Conservation (phyloP, 2,113 vertebrate genomes). For the Thryonomys swinderianus region DNA sequence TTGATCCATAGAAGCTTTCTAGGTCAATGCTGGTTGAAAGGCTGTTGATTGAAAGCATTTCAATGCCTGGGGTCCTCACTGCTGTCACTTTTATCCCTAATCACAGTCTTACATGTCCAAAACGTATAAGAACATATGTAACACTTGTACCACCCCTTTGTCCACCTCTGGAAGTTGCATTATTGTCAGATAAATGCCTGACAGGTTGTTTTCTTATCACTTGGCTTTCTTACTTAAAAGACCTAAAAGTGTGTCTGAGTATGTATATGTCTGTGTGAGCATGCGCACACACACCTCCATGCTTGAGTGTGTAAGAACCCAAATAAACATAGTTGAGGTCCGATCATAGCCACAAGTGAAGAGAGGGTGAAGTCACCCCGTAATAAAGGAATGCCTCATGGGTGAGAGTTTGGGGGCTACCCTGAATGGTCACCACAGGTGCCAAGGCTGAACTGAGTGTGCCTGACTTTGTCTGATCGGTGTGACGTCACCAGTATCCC, state of each 20-base stretch:
- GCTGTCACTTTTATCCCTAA: neutral
- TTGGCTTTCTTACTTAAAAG: neutral
- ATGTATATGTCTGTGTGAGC: fast-evolving
- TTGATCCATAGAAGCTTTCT: neutral
- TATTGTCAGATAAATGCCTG: neutral
- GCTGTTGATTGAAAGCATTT: neutral
- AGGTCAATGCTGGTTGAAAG: neutral
- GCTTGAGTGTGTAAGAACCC: no score
- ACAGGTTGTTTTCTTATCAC: slow-evolving; percentile 19
- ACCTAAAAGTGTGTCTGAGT: neutral
- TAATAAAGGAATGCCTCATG: slow-evolving; percentile 36
- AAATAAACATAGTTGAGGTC: neutral
- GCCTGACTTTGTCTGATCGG: neutral
- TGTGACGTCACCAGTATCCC: slow-evolving; percentile 58
- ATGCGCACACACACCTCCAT: neutral
- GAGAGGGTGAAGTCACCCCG: neutral
- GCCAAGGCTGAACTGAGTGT: fast-evolving
- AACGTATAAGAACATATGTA: neutral
- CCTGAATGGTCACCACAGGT: neutral
- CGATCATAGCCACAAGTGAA: slow-evolving; percentile 3
- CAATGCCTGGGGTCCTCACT: neutral
- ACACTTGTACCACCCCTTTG: neutral
- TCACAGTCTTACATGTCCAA: neutral
- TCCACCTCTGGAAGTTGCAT: neutral
- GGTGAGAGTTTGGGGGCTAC: slow-evolving; percentile 31